Conservation (phyloP, 1,140 invertebrate species). For the Notospermus geniculatus region DNA sequence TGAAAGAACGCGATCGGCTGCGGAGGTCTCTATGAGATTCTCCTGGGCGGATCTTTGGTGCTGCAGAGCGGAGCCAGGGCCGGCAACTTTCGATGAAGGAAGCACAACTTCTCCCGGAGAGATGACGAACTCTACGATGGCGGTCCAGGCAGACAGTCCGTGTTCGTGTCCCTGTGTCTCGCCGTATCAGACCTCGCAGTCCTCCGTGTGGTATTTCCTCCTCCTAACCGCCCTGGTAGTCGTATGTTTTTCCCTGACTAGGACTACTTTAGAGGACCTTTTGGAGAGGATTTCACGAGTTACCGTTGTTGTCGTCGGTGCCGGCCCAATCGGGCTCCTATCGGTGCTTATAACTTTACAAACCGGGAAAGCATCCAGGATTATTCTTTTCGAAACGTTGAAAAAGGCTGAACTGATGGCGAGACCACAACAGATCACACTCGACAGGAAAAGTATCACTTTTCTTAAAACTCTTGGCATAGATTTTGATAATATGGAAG, state of each 20-base stretch:
- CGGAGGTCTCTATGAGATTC: too few relatives aligned
- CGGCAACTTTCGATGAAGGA: too few relatives aligned
- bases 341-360: conserved; percentile 35
- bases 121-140: too few relatives aligned
- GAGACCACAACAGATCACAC: conserved; percentile 40
- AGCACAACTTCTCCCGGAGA: too few relatives aligned
- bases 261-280: conserved; percentile 30
- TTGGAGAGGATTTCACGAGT: conserved; percentile 27
- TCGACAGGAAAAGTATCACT: conserved; percentile 34
- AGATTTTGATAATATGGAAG: conserved; percentile 51
- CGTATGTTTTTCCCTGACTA: conserved; percentile 33
- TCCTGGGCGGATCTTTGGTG: too few relatives aligned
- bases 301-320: conserved; percentile 38
- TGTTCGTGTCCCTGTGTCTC: too few relatives aligned
- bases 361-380: conserved; percentile 27
- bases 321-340: conserved; percentile 40
- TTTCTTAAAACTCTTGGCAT: conserved; percentile 37
- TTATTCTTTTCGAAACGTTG: conserved; percentile 41
- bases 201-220: too few relatives aligned
- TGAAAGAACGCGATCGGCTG: too few relatives aligned
- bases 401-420: conserved; percentile 29
- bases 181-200: too few relatives aligned
- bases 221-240: conserved; percentile 29
- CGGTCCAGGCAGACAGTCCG: too few relatives aligned
- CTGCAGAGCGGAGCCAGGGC: too few relatives aligned